A percentile compares a stretch with the other conserved stretches of the same genome.
Evolutionary conservation across 2,888 invertebrate species (phyloP).

Genomic region (Drosophila ustulata): DNA sequence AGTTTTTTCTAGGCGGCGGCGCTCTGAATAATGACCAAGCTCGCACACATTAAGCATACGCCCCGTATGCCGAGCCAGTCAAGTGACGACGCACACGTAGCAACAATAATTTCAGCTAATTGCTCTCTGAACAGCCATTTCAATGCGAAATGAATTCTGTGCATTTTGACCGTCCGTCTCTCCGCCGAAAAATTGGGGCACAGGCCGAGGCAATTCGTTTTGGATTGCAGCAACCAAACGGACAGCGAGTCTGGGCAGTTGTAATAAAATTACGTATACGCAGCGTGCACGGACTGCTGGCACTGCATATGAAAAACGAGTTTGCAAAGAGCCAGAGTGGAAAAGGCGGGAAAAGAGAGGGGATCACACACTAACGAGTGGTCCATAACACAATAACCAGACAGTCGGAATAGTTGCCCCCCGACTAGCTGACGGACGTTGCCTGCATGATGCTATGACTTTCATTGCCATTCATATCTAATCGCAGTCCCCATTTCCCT

Average conservation of each 20-base stretch:
- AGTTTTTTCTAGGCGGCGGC: constrained; percentile 45
- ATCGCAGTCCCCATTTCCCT: constrained; percentile 52
- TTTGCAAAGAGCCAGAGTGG: constrained; percentile 20
- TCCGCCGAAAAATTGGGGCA: constrained; percentile 11
- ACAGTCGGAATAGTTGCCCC: constrained; percentile 30
- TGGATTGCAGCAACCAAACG: constrained; percentile 17
- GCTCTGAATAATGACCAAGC: constrained; percentile 64
- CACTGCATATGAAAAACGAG: constrained; percentile 61
- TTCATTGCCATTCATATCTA: constrained; percentile 80
- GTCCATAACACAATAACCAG: constrained; percentile 43
- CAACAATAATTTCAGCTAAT: constrained; percentile 82
- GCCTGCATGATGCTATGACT: constrained; percentile 63
- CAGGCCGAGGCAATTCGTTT: constrained; percentile 54
- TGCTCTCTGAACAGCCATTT: constrained; percentile 82
- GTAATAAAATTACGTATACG: constrained; percentile 80
- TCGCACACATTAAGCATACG: constrained; percentile 68
- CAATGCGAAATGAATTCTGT: constrained; percentile 80
- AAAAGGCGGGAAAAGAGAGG: background rate
- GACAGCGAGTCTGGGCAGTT: constrained; percentile 42
- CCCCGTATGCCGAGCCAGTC: constrained; percentile 42
- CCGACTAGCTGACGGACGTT: constrained; percentile 38
- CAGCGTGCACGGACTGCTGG: constrained; percentile 50
- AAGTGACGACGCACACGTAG: constrained; percentile 80
- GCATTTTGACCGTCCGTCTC: constrained; percentile 32
- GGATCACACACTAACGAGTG: constrained; percentile 33